Evolutionary conservation across 2,797 vertebrate genomes (phyloP).

Genomic region (Agapornis canus): DNA sequence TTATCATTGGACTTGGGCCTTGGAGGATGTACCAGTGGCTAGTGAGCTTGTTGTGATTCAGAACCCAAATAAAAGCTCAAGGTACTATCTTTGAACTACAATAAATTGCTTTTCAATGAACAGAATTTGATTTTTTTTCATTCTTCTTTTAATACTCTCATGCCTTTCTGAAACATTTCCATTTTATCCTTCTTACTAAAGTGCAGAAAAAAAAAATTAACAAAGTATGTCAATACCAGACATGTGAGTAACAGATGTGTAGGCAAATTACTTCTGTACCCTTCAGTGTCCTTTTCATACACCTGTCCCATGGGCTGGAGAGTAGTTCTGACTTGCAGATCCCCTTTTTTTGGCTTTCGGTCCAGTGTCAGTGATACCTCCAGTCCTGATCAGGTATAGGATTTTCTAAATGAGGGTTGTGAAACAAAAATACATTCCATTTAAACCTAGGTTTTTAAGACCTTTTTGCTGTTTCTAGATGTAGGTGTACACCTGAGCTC

Average conservation of each 20-base stretch:
- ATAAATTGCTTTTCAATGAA: not conserved
- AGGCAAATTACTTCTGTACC: not conserved
- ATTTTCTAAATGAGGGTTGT: not conserved
- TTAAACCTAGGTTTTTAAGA: not conserved
- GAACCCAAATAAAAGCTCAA: not conserved
- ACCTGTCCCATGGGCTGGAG: not conserved
- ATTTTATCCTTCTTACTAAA: not conserved
- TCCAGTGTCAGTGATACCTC: not conserved
- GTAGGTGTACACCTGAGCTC: not conserved
- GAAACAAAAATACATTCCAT: not conserved
- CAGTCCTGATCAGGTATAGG: not conserved
- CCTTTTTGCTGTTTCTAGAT: not conserved
- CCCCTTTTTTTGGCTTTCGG: not conserved
- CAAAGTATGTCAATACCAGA: not conserved
- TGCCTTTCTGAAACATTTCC: not conserved
- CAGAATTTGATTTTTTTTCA: not conserved
- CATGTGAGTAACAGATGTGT: not conserved
- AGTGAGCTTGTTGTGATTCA: not conserved
- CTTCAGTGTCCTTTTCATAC: not conserved
- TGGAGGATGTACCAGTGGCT: not conserved
- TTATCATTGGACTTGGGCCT: not conserved
- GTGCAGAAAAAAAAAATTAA: not conserved
- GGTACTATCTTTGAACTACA: not conserved
- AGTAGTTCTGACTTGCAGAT: not conserved
- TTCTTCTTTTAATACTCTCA: not conserved